A percentile compares a stretch with the other conserved stretches of the same genome.
Evolutionary conservation across 2,888 invertebrate species (phyloP).

Genomic region (Hirtodrosophila confusa): DNA sequence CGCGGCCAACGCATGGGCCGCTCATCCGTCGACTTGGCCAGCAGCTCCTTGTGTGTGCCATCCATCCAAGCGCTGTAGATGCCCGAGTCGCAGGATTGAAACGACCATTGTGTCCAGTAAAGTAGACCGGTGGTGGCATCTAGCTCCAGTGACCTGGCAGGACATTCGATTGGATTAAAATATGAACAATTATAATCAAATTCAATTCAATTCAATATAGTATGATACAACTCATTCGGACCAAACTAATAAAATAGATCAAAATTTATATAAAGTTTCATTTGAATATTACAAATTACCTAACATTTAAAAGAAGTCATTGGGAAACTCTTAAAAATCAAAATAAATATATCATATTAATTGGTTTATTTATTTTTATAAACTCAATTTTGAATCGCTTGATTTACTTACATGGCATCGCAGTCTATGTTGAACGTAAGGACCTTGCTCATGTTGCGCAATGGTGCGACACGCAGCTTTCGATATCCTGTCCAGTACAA

Average conservation of each 20-base stretch:
- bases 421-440: slow-evolving; percentile 86
- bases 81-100: slow-evolving; percentile 84
- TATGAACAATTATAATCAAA: too few species aligned
- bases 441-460: slow-evolving; percentile 86
- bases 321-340: too few species aligned
- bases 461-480: slow-evolving; percentile 88
- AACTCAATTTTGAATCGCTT: too few species aligned
- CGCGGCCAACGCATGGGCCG: slow-evolving; percentile 87
- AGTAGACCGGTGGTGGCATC: slow-evolving; percentile 89
- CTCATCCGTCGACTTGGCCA: slow-evolving; percentile 88
- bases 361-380: too few species aligned
- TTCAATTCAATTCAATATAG: not conserved
- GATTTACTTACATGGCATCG: slow-evolving; percentile 85
- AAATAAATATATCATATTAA: not conserved
- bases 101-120: slow-evolving; percentile 91
- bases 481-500: slow-evolving; percentile 92
- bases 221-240: too few species aligned
- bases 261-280: too few species aligned
- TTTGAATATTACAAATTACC: too few species aligned
- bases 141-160: slow-evolving; percentile 87
- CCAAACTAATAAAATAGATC: too few species aligned
- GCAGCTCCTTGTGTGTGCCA: slow-evolving; percentile 86
- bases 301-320: too few species aligned
- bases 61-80: slow-evolving; percentile 91
- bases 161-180: not conserved